These are phyloP conservation scores for Dendronephthya gigantea DNA, from an alignment of 64 coral and sea anemone species.

Conservation along the genomic window DNA sequence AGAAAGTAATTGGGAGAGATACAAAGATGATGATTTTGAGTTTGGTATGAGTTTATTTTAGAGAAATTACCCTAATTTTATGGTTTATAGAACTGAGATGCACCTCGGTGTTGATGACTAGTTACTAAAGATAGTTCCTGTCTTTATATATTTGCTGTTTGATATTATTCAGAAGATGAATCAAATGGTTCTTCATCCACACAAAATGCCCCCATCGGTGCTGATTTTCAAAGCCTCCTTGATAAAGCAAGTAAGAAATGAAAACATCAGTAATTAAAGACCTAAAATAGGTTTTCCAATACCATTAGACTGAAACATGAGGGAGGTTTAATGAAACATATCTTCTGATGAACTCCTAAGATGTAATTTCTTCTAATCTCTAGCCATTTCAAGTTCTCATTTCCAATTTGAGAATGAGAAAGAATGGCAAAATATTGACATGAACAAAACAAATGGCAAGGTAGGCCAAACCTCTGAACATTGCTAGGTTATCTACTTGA, in stretches of 20 bases:
- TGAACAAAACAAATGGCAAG: background rate
- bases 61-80: background rate
- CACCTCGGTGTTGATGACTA: background rate
- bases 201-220: constrained; percentile 20
- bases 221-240: constrained; percentile 63
- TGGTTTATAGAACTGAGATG: background rate
- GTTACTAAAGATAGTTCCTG: background rate
- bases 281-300: no score
- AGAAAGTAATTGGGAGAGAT: constrained; percentile 78
- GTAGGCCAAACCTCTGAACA: no score
- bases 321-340: no score
- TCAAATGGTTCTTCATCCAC: background rate
- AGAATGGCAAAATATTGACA: constrained; percentile 60
- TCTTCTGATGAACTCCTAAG: no score
- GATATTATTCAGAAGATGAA: background rate
- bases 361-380: no score
- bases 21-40: constrained; percentile 52
- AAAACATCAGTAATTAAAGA: background rate
- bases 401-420: constrained; percentile 81
- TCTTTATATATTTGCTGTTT: background rate
- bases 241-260: constrained; percentile 57
- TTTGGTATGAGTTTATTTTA: background rate
- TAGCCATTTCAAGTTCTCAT: constrained; percentile 42
- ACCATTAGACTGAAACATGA: no score
- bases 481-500: no score